These are phyloP conservation scores for Stegana nigrithorax DNA, from an alignment of 2,888 invertebrate species.

Conservation along the genomic window DNA sequence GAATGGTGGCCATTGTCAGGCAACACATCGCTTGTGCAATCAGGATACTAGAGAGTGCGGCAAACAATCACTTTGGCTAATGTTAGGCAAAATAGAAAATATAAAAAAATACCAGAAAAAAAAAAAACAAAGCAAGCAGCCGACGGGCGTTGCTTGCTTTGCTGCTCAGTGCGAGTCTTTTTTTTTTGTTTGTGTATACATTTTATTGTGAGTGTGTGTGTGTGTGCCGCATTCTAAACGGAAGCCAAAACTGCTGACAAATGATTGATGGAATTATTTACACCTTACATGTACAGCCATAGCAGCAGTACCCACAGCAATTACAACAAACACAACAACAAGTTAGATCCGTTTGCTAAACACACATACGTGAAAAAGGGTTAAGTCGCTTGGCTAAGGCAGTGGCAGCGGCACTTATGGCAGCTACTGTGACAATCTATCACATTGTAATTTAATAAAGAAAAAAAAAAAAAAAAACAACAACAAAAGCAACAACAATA, in stretches of 20 bases:
- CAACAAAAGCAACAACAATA: slow-evolving; percentile 31
- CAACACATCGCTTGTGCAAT: slow-evolving; percentile 25
- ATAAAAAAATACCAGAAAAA: neutral
- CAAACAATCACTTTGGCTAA: no score
- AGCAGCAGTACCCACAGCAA: neutral
- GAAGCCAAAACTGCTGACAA: slow-evolving; percentile 58
- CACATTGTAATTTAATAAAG: slow-evolving; percentile 7
- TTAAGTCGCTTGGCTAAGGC: slow-evolving; percentile 30
- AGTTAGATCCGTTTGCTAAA: slow-evolving; percentile 58
- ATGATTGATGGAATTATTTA: slow-evolving; percentile 60
- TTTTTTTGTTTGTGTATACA: neutral
- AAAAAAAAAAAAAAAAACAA: slow-evolving; percentile 24
- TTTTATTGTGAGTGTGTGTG: neutral
- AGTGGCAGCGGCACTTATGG: no score
- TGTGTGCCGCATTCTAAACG: slow-evolving; percentile 38
- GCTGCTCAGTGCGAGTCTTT: no score
- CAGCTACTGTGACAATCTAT: no score
- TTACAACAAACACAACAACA: slow-evolving; percentile 46
- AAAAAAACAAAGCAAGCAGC: no score
- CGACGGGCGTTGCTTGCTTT: no score
- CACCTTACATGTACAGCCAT: slow-evolving; percentile 47
- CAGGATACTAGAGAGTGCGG: no score
- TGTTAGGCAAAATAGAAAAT: no score
- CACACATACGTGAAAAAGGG: slow-evolving; percentile 43
- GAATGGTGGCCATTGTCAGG: slow-evolving; percentile 39